These are phyloP conservation scores for Glossophaga mutica DNA, from an alignment of 2,797 vertebrate genomes.

Conservation along the genomic window DNA sequence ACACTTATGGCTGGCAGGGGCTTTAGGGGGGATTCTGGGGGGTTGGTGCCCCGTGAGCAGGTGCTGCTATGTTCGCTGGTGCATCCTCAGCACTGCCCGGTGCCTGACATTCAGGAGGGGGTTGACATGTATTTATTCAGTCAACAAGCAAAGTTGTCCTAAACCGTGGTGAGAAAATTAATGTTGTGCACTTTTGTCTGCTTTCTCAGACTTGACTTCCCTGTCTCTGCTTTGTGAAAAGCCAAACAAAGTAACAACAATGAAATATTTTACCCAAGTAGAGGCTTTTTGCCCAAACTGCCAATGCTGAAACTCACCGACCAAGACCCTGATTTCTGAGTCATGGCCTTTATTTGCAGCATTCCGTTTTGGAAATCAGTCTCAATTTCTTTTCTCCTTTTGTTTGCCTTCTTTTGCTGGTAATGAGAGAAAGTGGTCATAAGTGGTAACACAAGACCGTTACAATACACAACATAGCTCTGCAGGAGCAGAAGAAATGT, in stretches of 20 bases:
- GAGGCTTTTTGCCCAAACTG: background rate
- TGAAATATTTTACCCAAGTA: background rate
- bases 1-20: background rate
- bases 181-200: background rate
- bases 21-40: background rate
- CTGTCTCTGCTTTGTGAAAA: conserved; percentile 1
- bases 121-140: background rate
- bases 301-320: background rate
- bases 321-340: background rate
- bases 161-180: background rate
- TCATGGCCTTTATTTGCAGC: conserved; percentile 11
- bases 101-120: background rate
- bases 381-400: background rate
- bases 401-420: background rate
- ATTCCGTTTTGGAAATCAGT: conserved; percentile 18
- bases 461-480: background rate
- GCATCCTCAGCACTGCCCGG: background rate
- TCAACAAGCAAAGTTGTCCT: background rate
- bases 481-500: background rate
- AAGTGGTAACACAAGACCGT: background rate
- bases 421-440: background rate
- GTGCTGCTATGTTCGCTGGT: background rate
- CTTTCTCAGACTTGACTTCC: background rate
- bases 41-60: background rate
- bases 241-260: background rate